Base-by-base conservation (phyloP, 2,888 invertebrate species). In the Galerucella nymphaeae region DNA sequence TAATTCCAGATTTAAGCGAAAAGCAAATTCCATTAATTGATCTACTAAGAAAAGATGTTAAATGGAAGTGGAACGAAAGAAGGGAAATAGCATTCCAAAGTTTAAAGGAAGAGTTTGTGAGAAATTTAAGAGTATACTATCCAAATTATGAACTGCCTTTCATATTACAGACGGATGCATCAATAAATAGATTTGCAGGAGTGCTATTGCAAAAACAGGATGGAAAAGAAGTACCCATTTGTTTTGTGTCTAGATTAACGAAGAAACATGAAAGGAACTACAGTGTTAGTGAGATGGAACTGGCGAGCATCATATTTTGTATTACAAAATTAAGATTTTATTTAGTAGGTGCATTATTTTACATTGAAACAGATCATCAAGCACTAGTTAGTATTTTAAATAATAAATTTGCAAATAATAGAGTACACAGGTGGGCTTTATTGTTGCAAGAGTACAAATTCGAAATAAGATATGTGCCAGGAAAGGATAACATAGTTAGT, bases 141-240 rank as follows among this genome's bases (percentile, higher is more conserved):
- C 42, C 42, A 11, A 42, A 11, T n/a, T 30, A 59, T 11, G 14
- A 16, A 20, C 2, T n/a, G n/a, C 38, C 59, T 13, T 59, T 59
- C 48, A 64, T 64, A 64, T 42, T 64, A 45, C 16, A 45, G n/a
- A 48, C 64, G 9, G 64, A 64, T 64, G 53, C 64, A 20, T 64
- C 64, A 3, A 42, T 48, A 45, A 45, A 64, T 20, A 48, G 16
- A 64, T 48, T n/a, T n/a, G n/a, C n/a, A n/a, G n/a, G n/a, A n/a
- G n/a, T n/a, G n/a, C n/a, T n/a, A n/a, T 30, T 66, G 53, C 66
- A 66, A 66, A 30, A 53, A 14, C 53, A 66, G 53, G 55, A 66
- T 53, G 65, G 50, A 20, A 50, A 50, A 50, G 65, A 65, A 30
- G 65, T 65, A 18, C 65, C 62, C 14, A 62, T 53, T 14, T 62